A percentile compares a stretch with the other conserved stretches of the same genome.
Evolutionary conservation across 2,888 invertebrate genomes (phyloP).

Genomic region (Scaptomyza flava): DNA sequence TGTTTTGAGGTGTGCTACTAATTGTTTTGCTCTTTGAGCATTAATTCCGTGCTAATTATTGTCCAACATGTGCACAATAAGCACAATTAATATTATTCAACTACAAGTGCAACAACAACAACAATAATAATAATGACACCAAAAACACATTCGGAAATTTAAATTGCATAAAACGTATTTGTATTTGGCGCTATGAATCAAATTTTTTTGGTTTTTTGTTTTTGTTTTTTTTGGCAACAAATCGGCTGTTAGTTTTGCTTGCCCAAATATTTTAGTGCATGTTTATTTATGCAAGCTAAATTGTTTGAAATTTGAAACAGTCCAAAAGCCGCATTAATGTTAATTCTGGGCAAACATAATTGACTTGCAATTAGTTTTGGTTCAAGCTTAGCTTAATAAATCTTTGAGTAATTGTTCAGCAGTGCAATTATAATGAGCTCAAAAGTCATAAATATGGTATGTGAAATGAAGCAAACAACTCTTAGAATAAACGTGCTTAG

Average conservation of each 20-base stretch:
- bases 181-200: conserved; percentile 16
- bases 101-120: conserved; percentile 28
- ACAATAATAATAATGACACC: conserved; percentile 5
- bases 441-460: conserved; percentile 18
- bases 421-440: background rate
- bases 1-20: conserved; percentile 56
- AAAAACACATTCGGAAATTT: conserved; percentile 50
- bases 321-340: conserved; percentile 13
- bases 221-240: conserved; percentile 21
- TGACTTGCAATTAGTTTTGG: conserved; percentile 8
- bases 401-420: background rate
- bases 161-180: conserved; percentile 46
- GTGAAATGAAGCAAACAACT: background rate
- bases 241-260: conserved; percentile 15
- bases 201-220: background rate
- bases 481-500: conserved; percentile 30
- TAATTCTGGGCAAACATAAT: conserved; percentile 18
- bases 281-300: conserved; percentile 48
- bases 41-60: conserved; percentile 74
- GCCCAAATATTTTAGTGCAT: conserved; percentile 1
- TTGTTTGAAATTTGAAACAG: conserved; percentile 32
- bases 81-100: conserved; percentile 60
- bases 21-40: conserved; percentile 70
- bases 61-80: conserved; percentile 64
- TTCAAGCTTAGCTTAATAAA: conserved; percentile 1